phyloP scores from a whole-genome alignment of 2,113 vertebrate species.

The Tonatia bakeri region DNA sequence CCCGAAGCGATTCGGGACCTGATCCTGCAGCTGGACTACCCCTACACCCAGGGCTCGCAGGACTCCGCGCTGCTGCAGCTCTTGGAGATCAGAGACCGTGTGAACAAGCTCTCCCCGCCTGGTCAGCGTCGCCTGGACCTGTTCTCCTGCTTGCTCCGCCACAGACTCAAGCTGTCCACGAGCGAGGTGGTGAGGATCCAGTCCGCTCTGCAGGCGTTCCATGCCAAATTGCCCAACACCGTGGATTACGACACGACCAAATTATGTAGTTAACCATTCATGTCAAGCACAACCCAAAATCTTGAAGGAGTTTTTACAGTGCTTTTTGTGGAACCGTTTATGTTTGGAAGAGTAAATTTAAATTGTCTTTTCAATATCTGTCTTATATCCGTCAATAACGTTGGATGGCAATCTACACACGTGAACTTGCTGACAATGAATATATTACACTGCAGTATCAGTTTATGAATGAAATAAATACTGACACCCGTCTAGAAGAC shows the following conservation, averaged over 20 bases:
- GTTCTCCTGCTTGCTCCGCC: constrained; percentile 95
- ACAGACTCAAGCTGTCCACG: constrained; percentile 94
- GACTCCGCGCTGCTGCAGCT: constrained; percentile 96
- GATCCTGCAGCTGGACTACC: constrained; percentile 97
- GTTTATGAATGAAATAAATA: constrained; percentile 90
- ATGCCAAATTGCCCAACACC: constrained; percentile 92
- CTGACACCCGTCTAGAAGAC: constrained; percentile 87
- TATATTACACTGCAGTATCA: constrained; percentile 84
- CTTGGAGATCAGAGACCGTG: constrained; percentile 93
- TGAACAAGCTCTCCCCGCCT: constrained; percentile 94
- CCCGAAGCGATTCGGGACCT: constrained; percentile 96
- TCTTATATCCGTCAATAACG: constrained; percentile 85
- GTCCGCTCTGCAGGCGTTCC: constrained; percentile 92
- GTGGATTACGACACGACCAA: constrained; percentile 96
- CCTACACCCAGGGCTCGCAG: constrained; percentile 97
- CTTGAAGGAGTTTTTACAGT: constrained; percentile 85
- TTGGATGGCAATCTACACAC: constrained; percentile 84
- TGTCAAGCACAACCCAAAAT: constrained; percentile 85
- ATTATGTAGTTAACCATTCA: constrained; percentile 95
- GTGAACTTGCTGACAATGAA: constrained; percentile 85
- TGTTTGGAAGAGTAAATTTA: constrained; percentile 87
- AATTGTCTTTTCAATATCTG: constrained; percentile 89
- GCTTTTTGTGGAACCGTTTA: constrained; percentile 87
- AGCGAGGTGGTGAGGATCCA: constrained; percentile 96
- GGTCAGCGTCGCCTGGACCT: constrained; percentile 93